Evolutionary conservation across 2,888 invertebrate species (phyloP).

Genomic region (Allolobophora icterica): DNA sequence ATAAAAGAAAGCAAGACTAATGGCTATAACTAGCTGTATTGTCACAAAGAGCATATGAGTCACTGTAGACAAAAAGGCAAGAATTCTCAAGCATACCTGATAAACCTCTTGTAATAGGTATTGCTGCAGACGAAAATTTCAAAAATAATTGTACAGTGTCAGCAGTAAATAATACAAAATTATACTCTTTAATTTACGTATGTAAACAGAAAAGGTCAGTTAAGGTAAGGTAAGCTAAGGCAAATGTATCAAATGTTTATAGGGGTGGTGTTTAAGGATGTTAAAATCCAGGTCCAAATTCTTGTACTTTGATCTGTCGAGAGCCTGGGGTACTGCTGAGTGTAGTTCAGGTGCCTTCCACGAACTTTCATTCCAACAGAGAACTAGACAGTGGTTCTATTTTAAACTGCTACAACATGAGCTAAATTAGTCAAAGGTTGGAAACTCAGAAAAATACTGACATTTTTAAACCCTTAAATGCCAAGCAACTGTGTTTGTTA

Average conservation of each 20-base stretch:
- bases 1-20: neutral
- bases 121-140: neutral
- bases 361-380: neutral
- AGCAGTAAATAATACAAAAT: neutral
- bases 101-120: slow-evolving; percentile 25
- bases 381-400: neutral
- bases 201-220: neutral
- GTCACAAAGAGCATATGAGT: neutral
- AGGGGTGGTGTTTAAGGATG: neutral
- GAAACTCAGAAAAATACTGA: neutral
- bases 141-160: neutral
- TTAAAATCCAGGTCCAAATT: no score
- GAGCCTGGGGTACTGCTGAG: neutral
- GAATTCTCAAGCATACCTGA: slow-evolving; percentile 1
- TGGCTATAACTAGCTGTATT: neutral
- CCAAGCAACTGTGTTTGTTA: neutral
- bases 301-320: neutral
- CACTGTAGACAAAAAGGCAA: neutral
- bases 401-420: neutral
- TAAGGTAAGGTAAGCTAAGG: neutral
- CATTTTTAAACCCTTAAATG: neutral
- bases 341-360: neutral
- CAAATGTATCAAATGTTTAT: neutral
- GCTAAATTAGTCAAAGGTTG: neutral
- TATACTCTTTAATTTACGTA: neutral